Base-by-base conservation (phyloP, 2,797 vertebrate genomes). In the Phrynocephalus guinanensis region DNA sequence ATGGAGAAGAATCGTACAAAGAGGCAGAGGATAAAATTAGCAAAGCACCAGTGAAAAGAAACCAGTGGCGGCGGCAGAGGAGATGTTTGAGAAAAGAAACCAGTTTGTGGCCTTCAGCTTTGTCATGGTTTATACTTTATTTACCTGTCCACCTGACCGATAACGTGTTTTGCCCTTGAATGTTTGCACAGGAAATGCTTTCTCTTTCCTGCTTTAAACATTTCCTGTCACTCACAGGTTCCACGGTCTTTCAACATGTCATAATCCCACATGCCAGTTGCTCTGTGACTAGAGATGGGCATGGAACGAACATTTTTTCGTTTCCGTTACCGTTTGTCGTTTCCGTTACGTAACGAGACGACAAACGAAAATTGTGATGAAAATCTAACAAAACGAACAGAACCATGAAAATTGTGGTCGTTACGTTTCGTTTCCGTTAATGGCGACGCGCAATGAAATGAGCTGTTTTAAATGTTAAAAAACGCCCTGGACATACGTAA, bases 71-170 rank as follows among this genome's bases (percentile, higher is more conserved):
- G 28, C 30, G 22, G 71, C 0, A 4, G 8, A 1, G 52, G 28
- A 1, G 7, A 71, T 0, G 0, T 28, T 28, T 18, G 6, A 60
- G 56, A 38, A 2, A 3, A 6, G 11, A 56, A 56, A 2, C 0
- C 3, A 10, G 9, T 26, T n/a, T 30, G 33, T 11, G 15, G 60
- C 26, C 26, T 1, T 56, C 71, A 24, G 1, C 3, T 48, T 26
- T 67, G 44, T 10, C 72, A 0, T 0, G 15, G 7, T 70, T 3
- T n/a, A n/a, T n/a, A n/a, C n/a, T n/a, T n/a, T 6, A 0, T 0
- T 15, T 20, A 1, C 1, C 4, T 52, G 71, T 85, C 38, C 70
- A 50, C 83, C 87, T 91, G 38, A 24, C 38, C 80, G 77, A 88
- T 86, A 76, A 48, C 1, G 5, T 44, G 0, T 50, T 48, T 81